phyloP scores from a whole-genome alignment of 1,140 invertebrate species.

The Berghia stephanieae region DNA sequence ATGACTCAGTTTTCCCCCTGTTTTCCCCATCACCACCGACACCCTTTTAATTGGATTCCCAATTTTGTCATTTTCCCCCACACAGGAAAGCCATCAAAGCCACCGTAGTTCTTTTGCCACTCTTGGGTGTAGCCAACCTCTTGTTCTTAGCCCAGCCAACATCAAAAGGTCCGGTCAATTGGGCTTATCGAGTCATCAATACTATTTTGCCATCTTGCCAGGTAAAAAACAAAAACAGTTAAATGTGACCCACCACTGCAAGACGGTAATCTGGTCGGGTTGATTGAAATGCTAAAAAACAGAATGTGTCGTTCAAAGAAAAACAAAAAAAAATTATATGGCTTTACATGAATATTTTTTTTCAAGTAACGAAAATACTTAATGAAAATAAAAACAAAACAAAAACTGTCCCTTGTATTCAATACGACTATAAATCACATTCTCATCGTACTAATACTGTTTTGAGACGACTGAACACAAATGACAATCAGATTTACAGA shows the following conservation, averaged over 20 bases:
- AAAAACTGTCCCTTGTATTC: background rate
- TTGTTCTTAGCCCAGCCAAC: slow-evolving; percentile 70
- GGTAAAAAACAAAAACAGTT: too few species aligned
- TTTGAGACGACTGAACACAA: too few species aligned
- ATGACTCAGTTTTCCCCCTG: too few species aligned
- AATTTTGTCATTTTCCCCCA: slow-evolving; percentile 34
- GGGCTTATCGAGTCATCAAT: slow-evolving; percentile 68
- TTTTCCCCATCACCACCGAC: too few species aligned
- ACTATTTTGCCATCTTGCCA: slow-evolving; percentile 69
- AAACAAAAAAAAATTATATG: slow-evolving; percentile 26
- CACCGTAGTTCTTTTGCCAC: slow-evolving; percentile 70
- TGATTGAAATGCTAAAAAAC: slow-evolving; percentile 16
- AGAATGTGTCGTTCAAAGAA: slow-evolving; percentile 30
- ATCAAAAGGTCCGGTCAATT: slow-evolving; percentile 56
- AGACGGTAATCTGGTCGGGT: background rate
- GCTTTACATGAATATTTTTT: background rate
- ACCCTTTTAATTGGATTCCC: too few species aligned
- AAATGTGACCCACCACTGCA: too few species aligned
- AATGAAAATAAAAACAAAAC: background rate
- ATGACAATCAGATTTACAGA: too few species aligned
- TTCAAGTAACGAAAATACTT: background rate
- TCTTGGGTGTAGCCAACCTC: slow-evolving; percentile 71
- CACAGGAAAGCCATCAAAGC: slow-evolving; percentile 71
- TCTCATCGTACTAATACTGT: too few species aligned
- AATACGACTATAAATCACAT: too few species aligned